Percentiles rank a stretch among this genome's conserved stretches.
These are phyloP conservation scores for Phoeniculus purpureus DNA, from an alignment of 2,797 vertebrate species.

Conservation along the genomic window DNA sequence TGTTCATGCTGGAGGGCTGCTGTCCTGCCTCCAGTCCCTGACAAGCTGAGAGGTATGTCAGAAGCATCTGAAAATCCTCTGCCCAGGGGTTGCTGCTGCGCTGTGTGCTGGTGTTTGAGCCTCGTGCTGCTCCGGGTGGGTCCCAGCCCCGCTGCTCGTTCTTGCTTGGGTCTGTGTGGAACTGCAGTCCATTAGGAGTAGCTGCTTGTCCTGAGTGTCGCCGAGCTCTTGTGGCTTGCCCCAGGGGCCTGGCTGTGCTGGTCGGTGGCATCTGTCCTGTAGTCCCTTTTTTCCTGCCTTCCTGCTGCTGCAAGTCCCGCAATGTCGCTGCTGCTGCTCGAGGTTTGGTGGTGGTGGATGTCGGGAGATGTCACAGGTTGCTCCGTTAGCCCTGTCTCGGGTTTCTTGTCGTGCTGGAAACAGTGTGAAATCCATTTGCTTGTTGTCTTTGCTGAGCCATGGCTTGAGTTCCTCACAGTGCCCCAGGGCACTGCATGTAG, in stretches of 20 bases:
- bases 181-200: slow-evolving; percentile 4
- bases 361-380: neutral
- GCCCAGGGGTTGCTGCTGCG: neutral
- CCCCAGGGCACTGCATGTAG: neutral
- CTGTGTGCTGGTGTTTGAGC: slow-evolving; percentile 14
- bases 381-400: neutral
- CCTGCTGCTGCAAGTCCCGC: neutral
- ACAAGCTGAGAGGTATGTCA: slow-evolving; percentile 29
- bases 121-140: slow-evolving; percentile 32
- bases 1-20: neutral
- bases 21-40: slow-evolving; percentile 6
- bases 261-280: neutral
- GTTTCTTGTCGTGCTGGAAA: neutral
- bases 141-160: neutral
- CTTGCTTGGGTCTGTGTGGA: slow-evolving; percentile 3
- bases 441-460: neutral
- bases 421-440: neutral
- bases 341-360: too few species aligned
- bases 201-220: slow-evolving; percentile 28
- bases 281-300: neutral
- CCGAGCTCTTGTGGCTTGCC: neutral
- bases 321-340: neutral
- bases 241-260: neutral
- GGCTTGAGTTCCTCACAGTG: neutral
- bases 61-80: slow-evolving; percentile 7